Percentiles rank a stretch among this genome's conserved stretches.
Conservation (phyloP, 2,888 invertebrate species). For the Bibio marci region DNA sequence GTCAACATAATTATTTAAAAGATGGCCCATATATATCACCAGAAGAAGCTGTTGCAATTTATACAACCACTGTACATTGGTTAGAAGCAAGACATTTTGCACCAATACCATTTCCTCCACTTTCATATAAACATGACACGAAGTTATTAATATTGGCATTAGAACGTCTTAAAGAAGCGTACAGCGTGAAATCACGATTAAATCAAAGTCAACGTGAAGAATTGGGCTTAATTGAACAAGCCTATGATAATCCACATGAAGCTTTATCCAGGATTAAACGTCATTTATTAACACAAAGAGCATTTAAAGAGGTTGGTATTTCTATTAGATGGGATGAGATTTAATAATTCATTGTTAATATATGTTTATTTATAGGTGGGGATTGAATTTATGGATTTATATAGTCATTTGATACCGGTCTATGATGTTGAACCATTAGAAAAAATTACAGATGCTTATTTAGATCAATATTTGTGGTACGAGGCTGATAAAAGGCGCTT, state of each 20-base stretch:
- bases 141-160: conserved; percentile 92
- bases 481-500: conserved; percentile 95
- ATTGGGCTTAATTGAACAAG: conserved; percentile 95
- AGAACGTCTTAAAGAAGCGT: conserved; percentile 93
- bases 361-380: conserved; percentile 49
- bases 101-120: conserved; percentile 97
- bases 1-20: conserved; percentile 98
- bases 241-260: conserved; percentile 99
- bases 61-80: conserved; percentile 99
- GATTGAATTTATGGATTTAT: conserved; percentile 99
- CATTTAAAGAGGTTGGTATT: conserved; percentile 77
- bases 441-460: conserved; percentile 98
- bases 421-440: conserved; percentile 99
- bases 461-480: conserved; percentile 99
- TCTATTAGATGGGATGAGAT: conserved; percentile 1
- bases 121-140: conserved; percentile 99
- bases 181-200: conserved; percentile 90
- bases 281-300: conserved; percentile 93
- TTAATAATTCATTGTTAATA: too few relatives aligned
- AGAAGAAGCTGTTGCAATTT: conserved; percentile 99
- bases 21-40: conserved; percentile 99
- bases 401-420: conserved; percentile 96
- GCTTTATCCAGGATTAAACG: conserved; percentile 97
- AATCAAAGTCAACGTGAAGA: conserved; percentile 99
- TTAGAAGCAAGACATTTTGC: conserved; percentile 95